Evolutionary conservation across 1,140 invertebrate species (phyloP).

Genomic region (Rhyzopertha dominica): DNA sequence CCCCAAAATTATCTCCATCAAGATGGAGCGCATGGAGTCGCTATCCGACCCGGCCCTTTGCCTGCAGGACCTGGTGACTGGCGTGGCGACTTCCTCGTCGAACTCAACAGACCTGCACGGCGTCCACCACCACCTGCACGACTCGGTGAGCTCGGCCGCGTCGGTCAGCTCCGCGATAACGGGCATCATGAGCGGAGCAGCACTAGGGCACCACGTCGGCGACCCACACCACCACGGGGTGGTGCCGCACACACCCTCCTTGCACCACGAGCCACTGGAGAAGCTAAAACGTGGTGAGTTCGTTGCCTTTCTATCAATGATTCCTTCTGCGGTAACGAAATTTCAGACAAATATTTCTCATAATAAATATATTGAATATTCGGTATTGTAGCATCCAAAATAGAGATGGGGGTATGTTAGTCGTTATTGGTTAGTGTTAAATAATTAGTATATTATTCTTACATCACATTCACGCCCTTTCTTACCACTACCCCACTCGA

Average conservation of each 20-base stretch:
- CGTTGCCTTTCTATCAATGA: constrained; percentile 10
- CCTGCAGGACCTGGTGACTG: constrained; percentile 65
- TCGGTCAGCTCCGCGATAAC: constrained; percentile 62
- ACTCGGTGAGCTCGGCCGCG: constrained; percentile 55
- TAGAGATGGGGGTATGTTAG: no score
- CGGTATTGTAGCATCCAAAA: no score
- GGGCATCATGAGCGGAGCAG: constrained; percentile 59
- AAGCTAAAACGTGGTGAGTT: constrained; percentile 77
- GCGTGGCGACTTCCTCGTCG: constrained; percentile 44
- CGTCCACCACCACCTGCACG: constrained; percentile 57
- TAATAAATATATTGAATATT: no score
- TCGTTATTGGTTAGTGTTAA: no score
- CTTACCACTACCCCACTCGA: no score
- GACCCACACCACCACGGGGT: constrained; percentile 39
- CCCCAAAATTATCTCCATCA: no score
- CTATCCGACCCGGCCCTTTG: constrained; percentile 62
- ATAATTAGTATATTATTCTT: no score
- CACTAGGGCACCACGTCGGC: constrained; percentile 50
- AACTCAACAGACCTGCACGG: constrained; percentile 50
- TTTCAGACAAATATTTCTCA: no score
- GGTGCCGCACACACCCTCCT: constrained; percentile 50
- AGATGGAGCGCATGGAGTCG: constrained; percentile 54
- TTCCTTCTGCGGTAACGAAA: no score
- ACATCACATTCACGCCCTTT: no score
- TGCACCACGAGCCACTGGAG: constrained; percentile 72